Evolutionary conservation across 1,140 invertebrate species (phyloP).

Genomic region (Diuraphis noxia): DNA sequence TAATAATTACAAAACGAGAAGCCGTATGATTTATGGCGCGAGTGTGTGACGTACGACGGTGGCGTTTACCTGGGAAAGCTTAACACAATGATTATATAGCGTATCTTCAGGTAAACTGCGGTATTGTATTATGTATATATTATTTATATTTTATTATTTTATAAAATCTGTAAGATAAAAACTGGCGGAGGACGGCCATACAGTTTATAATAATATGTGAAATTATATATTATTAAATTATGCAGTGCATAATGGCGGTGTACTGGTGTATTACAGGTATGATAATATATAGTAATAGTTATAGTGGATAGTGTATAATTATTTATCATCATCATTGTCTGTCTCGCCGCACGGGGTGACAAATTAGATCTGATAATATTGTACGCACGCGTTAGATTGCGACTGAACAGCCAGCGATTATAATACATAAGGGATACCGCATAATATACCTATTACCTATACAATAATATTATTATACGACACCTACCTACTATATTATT

Average conservation of each 20-base stretch:
- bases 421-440: background rate
- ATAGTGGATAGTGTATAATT: background rate
- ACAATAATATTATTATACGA: background rate
- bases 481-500: background rate
- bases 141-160: background rate
- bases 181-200: too few relatives aligned
- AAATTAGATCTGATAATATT: slow-evolving; percentile 23
- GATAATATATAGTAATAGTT: background rate
- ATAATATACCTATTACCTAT: background rate
- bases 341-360: background rate
- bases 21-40: background rate
- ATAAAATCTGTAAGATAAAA: background rate
- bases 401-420: background rate
- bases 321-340: background rate
- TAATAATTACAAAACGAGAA: background rate
- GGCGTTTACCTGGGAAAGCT: background rate
- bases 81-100: background rate
- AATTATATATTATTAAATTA: background rate
- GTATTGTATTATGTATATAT: background rate
- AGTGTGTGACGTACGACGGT: background rate
- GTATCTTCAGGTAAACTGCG: background rate
- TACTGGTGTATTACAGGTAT: background rate
- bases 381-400: background rate
- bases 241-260: background rate
- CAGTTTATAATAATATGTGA: background rate